Evolutionary conservation across 2,888 invertebrate genomes (phyloP).

Genomic region (Limenitis camilla): DNA sequence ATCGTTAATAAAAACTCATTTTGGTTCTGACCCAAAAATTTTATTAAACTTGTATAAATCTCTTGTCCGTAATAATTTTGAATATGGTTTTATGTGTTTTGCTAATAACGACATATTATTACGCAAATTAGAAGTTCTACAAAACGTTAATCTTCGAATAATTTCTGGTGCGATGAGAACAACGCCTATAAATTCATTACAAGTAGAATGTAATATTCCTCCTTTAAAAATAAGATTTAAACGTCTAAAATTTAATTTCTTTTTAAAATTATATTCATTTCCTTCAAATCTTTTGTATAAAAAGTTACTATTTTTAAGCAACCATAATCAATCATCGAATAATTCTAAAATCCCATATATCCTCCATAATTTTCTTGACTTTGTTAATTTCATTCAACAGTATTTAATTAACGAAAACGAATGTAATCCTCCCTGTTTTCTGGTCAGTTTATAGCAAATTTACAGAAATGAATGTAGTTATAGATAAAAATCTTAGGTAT

Average conservation of each 20-base stretch:
- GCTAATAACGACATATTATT: slow-evolving; percentile 2
- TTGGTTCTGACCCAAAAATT: slow-evolving; percentile 14
- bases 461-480: not conserved
- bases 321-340: not conserved
- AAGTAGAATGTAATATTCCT: slow-evolving; percentile 16
- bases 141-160: slow-evolving; percentile 10
- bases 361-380: not conserved
- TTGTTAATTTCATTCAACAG: too few relatives aligned
- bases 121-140: slow-evolving; percentile 9
- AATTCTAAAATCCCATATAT: not conserved
- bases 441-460: not conserved
- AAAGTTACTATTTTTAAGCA: not conserved
- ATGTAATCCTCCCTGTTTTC: too few relatives aligned
- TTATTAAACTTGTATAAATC: slow-evolving; percentile 14
- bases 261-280: slow-evolving; percentile 9
- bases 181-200: slow-evolving; percentile 15
- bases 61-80: slow-evolving; percentile 16
- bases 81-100: slow-evolving; percentile 17
- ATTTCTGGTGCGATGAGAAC: slow-evolving; percentile 17
- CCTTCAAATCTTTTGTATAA: not conserved
- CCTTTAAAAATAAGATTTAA: slow-evolving; percentile 12
- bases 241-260: slow-evolving; percentile 9
- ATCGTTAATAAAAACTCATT: too few relatives aligned
- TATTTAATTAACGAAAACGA: too few relatives aligned
- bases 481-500: too few relatives aligned